A percentile compares a stretch with the other conserved stretches of the same genome.
phyloP scores from a whole-genome alignment of 2,113 vertebrate species.

The Poeciliopsis turrubarensis region DNA sequence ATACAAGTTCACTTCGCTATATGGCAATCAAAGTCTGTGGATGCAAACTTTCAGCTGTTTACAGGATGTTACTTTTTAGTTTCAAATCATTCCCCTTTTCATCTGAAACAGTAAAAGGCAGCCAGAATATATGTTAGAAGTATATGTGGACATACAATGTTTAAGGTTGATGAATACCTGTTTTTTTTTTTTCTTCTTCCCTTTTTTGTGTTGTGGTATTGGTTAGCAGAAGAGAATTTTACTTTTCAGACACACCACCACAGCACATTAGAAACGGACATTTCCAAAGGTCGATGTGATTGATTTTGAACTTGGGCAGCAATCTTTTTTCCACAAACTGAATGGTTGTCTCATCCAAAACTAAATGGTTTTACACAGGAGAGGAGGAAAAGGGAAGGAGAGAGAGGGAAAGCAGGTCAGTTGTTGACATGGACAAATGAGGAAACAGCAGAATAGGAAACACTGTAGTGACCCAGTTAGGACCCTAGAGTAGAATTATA shows the following conservation, averaged over 20 bases:
- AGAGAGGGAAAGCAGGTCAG: slow-evolving; percentile 75
- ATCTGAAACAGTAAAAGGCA: neutral
- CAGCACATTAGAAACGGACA: slow-evolving; percentile 51
- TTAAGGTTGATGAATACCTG: too few species aligned
- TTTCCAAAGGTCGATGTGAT: slow-evolving; percentile 67
- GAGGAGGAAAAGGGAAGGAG: slow-evolving; percentile 40
- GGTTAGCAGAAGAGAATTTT: slow-evolving; percentile 12
- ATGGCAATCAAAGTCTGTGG: neutral
- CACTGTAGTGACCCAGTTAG: slow-evolving; percentile 70
- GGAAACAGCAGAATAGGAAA: slow-evolving; percentile 49
- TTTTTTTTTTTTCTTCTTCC: neutral
- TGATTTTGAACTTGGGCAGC: slow-evolving; percentile 62
- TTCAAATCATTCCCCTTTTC: neutral
- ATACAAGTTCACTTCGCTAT: neutral
- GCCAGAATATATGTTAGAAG: neutral
- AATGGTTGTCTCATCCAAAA: slow-evolving; percentile 63
- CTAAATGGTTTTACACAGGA: slow-evolving; percentile 72
- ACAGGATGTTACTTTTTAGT: neutral
- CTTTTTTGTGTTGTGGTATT: neutral
- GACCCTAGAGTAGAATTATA: slow-evolving; percentile 23
- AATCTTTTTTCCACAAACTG: slow-evolving; percentile 48
- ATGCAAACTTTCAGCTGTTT: neutral
- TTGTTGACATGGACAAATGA: slow-evolving; percentile 75
- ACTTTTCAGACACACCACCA: slow-evolving; percentile 29
- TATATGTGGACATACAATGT: neutral